phyloP scores from a whole-genome alignment of 2,888 invertebrate genomes.

The Auanema sp. region DNA sequence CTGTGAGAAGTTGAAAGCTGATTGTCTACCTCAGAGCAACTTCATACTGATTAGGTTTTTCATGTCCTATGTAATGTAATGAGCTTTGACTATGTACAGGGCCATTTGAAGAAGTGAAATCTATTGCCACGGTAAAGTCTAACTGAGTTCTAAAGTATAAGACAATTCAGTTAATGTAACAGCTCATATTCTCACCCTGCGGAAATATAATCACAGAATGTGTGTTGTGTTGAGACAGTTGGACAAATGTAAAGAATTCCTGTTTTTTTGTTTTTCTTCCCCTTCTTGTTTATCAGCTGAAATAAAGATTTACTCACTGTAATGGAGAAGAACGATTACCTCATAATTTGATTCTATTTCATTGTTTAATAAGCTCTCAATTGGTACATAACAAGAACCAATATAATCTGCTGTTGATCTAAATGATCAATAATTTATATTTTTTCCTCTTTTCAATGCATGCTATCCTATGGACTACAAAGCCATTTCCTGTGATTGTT shows the following conservation, averaged over 20 bases:
- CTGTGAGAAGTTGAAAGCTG: background rate
- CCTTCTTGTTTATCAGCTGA: constrained; percentile 68
- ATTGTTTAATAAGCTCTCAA: background rate
- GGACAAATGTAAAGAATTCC: constrained; percentile 65
- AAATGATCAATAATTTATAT: background rate
- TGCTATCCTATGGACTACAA: too few species aligned
- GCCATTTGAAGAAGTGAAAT: constrained; percentile 69
- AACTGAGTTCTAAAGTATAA: constrained; percentile 65
- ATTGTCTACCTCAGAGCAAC: constrained; percentile 60
- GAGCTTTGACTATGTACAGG: constrained; percentile 64
- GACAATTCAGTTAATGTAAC: background rate
- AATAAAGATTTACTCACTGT: too few species aligned
- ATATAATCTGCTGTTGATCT: constrained; percentile 18
- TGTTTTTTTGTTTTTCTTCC: constrained; percentile 67
- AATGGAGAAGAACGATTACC: too few species aligned
- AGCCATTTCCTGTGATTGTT: too few species aligned
- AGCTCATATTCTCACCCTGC: constrained; percentile 66
- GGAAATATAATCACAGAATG: constrained; percentile 71
- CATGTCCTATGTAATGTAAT: constrained; percentile 66
- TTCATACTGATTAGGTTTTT: constrained; percentile 68
- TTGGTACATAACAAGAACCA: constrained; percentile 17
- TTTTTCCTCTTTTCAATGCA: too few species aligned
- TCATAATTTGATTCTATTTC: too few species aligned
- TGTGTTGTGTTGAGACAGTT: constrained; percentile 63
- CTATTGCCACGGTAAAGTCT: constrained; percentile 68